Base-by-base conservation (phyloP, 2,888 invertebrate species). In the Mythimna lalbum region DNA sequence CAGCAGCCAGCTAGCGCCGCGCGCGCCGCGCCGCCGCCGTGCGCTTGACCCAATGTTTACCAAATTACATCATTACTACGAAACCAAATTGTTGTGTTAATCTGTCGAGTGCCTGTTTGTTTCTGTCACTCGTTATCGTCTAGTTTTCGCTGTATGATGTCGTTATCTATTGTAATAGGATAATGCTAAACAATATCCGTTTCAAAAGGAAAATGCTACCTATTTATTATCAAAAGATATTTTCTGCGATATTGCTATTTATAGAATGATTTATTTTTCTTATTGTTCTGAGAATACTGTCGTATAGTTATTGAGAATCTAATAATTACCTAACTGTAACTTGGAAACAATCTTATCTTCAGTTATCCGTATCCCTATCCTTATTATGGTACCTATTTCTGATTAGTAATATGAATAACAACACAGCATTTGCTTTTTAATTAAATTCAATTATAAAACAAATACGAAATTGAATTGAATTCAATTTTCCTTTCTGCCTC, bases 41-140 rank as follows among this genome's bases (percentile, higher is more conserved):
- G 76, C 31, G 70, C 70, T 76, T 76, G 70, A 66, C 60, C 70
- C 49, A 68, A 69, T 80, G 69, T 76, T 69, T 59, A 62, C 53
- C 56, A 49, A 68, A 80, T 63, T 68, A 63, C 55, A 53, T 80
- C 10, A 74, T 56, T 60, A 74, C 55, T 59, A 55, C 47, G 59
- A 63, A 68, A 75, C 68, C 55, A 70, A 61, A 56, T 50, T 70
- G 21, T 27, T 63, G 27, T 57, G 33, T 43, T 36, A 33, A 31
- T 50, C n/a, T n/a, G n/a, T 10, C 10, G 6, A 39, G 49, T 36
- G 57, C n/a, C 19, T 56, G 21, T 27, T 19, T 52, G 27, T n/a
- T 68, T 36, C 49, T 21, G 49, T 4, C 61, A 49, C 4, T n/a
- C 23, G 47, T 62, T 61, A 43, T 71, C 76, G 21, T 73, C 27